phyloP scores from a whole-genome alignment of 1,140 invertebrate genomes.

The Tetraneura akinire region DNA sequence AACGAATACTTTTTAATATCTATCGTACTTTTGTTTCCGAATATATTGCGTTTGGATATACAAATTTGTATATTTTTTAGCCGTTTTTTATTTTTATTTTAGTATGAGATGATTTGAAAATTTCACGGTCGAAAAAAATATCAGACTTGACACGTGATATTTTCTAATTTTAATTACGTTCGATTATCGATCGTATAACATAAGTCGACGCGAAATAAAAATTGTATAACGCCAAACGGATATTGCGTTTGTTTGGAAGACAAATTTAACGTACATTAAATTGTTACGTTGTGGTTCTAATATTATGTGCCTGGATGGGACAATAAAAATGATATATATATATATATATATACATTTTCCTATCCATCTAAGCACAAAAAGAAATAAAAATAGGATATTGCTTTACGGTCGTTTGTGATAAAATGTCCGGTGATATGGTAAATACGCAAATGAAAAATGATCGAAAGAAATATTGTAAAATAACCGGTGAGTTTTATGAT shows the following conservation, averaged over 20 bases:
- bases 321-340: slow-evolving; percentile 51
- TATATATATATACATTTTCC: no score
- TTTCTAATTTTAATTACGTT: no score
- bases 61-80: no score
- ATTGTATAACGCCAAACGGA: background rate
- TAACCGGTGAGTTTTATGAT: slow-evolving; percentile 38
- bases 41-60: no score
- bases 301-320: slow-evolving; percentile 17
- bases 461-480: background rate
- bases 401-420: slow-evolving; percentile 43
- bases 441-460: slow-evolving; percentile 36
- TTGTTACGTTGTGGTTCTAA: slow-evolving; percentile 23
- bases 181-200: slow-evolving; percentile 6
- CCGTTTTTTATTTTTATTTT: no score
- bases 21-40: no score
- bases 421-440: slow-evolving; percentile 22
- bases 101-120: no score
- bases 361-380: slow-evolving; percentile 40
- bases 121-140: no score
- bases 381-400: slow-evolving; percentile 48
- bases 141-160: no score
- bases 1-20: no score
- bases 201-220: background rate
- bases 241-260: slow-evolving; percentile 25
- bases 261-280: slow-evolving; percentile 45